Evolutionary conservation across 2,888 invertebrate species (phyloP), one percentile per base, ranked within the genome.

Genomic region (Ellobium chinense): DNA sequence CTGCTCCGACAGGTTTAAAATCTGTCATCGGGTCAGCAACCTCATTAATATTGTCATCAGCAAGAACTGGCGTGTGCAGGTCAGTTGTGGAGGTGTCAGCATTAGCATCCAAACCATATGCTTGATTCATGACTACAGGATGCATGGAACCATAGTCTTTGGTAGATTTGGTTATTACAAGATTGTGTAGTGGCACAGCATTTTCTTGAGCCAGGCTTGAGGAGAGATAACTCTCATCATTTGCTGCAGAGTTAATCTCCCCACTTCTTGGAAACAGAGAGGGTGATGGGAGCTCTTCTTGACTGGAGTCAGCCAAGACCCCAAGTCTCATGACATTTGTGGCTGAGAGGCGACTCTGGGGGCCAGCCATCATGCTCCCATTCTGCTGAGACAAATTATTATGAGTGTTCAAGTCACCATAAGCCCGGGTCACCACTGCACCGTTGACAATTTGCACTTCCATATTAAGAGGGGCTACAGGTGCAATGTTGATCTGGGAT

Each of bases 311-410:
- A 46, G 31, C 65, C 34, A 77, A 36, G 36, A 77, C 58, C 14
- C 77, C 77, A 34, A 77, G 37, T 9, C 77, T 39, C 77, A 77
- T 77, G 36, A 58, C 68, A 58, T 77, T 77, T 1, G 77, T 77
- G 46, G 77, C 77, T 31, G 68, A 77, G 7, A 77, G 58, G 9
- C 77, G 37, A 36, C 54, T 56, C 54, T 77, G 66, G 24, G 77
- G 31, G 5, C 29, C 62, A 14, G 9, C 39, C 39, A 36, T 34
- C 12, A 4, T 39, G 31, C 3, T 46, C 21, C 31, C 34, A 56
- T 46, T 37, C 24, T 34, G 58, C 27, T 39, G 24, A 2, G 58
- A 24, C 5, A 54, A 1, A 9, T 9, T 9, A n/a, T 60, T 75
- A 4, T 12, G 46, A 2, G 31, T 14, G 5, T 54, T 54, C 18